Evolutionary conservation across 2,888 invertebrate genomes (phyloP), one percentile per base, ranked within the genome.

Genomic region (Sturmia bella): DNA sequence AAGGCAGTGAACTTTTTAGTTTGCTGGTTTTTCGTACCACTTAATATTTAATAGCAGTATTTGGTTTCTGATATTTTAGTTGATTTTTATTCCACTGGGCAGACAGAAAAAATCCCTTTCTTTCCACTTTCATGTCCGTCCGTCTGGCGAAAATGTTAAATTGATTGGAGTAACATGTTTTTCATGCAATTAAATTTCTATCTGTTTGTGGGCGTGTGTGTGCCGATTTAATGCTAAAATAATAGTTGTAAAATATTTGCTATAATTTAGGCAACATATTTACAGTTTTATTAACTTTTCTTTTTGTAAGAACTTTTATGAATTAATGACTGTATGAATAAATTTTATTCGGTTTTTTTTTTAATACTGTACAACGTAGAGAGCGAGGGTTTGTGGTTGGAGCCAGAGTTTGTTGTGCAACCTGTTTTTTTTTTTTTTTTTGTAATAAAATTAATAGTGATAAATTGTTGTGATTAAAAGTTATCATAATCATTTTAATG

Each of bases 101-200:
- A 56, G 15, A 6, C 43, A 43, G 32, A 52, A 12, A 7, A 24
- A 7, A 45, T 61, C 73, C 79, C 61, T 57, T 79, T 17, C 52
- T 12, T 32, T 41, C 2, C 21, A 21, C 0, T 41, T 6, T 19
- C 12, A 41, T 69, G 19, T 50, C 15, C 13, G 45, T 3, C 48
- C 43, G 57, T 57, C 63, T 56, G 54, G 19, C 74, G 77, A 77
- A 84, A 85, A 84, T 83, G 85, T 84, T 85, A 78, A 86, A 87
- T 86, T 87, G 86, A 88, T 87, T 87, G 85, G 85, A 86, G 81
- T 86, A 85, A 83, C 85, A 85, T 85, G 86, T 85, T 85, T 83
- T 78, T 79, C 81, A 80, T 70, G 50, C 66, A 61, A 69, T 76
- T 45, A 59, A 69, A 63, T 54, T 54, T 17, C 27, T 54, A 45